Base-by-base conservation (phyloP, 2,888 invertebrate genomes). In the Rhagophthalmus giganteus region DNA sequence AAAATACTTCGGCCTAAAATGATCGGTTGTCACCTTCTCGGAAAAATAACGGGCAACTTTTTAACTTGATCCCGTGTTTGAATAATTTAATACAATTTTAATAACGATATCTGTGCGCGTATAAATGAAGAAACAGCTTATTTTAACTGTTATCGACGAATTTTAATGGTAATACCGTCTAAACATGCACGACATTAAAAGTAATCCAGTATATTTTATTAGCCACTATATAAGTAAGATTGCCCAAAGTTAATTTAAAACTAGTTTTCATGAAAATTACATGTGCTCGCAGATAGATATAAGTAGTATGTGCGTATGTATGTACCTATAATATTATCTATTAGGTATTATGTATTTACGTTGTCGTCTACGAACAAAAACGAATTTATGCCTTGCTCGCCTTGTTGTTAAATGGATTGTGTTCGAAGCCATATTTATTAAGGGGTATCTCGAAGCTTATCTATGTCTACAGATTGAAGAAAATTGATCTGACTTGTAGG, bases 371-470 rank as follows among this genome's bases (percentile, higher is more conserved):
- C 16, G 11, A 39, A 30, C 16, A 30, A 39, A 39, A 39, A 28
- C 15, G 30, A 39, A 39, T 39, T 28, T 39, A 39, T 15, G 39
- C 15, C n/a, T 11, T 11, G 28, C 16, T 13, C 10, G 39, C 12
- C 28, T 16, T 30, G 15, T n/a, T n/a, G n/a, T 30, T 39, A 39
- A 39, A 30, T 20, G 24, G 28, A 39, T 38, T 39, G 39, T 7
- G 28, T 39, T 39, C 14, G 24, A 39, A 39, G 39, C 39, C 39
- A 39, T 39, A 39, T 39, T 28, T 39, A 30, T 39, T 39, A 20
- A 39, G 16, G 39, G 39, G 38, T 38, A 25, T 27, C 24, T 14
- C 11, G 16, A 27, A 38, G 27, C 38, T 13, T 38, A 38, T 38
- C 37, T 37, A 13, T 30, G 39, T 39, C 30, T 38, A n/a, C 14